Evolutionary conservation across 23 tunicate species (phyloP), one percentile per base, ranked within the genome.

Genomic region (Oikopleura albicans): DNA sequence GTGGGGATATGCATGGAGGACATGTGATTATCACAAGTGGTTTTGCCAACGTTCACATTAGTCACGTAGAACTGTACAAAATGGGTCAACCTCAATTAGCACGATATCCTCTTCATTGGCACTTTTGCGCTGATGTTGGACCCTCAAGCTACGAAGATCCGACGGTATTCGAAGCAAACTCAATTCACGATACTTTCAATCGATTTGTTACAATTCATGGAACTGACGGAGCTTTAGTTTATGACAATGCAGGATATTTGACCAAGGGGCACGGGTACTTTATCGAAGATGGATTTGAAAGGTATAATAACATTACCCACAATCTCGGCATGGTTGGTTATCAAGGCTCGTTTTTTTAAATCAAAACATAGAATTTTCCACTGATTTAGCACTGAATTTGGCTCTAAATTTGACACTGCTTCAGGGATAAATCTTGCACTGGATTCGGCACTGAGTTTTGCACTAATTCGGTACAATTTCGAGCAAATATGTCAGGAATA

Each of bases 211-310:
- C 97, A n/a, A 92, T 89, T 57, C 97, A 92, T 66, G 91, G 92
- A 0, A 89, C 92, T 0, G 92, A 92, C 84, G 85, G 89, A 76
- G 84, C 89, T 8, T 41, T 86, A 40, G 91, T 92, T 41, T 92
- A 92, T 49, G 79, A 59, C 49, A 92, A 92, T 83, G 97, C 89
- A 39, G 84, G 89, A 40, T 87, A 86, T 57, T 84, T 89, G 85
- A 76, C 87, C 59, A 92, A 87, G 97, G 97, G 97, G 1, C 92
- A 92, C 29, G 90, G 90, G 36, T 41, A 89, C 4, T 92, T 92
- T 49, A 92, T 92, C 83, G 97, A 92, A 84, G 97, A 92, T 86
- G 97, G 97, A 34, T 89, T 89, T 31, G 97, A 92, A 86, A 88
- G 88, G 0, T 75, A 83, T 31, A 92, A 89, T 71, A 56, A 57